Evolutionary conservation across 2,888 invertebrate genomes (phyloP).

Genomic region (Oscheius myriophilus): DNA sequence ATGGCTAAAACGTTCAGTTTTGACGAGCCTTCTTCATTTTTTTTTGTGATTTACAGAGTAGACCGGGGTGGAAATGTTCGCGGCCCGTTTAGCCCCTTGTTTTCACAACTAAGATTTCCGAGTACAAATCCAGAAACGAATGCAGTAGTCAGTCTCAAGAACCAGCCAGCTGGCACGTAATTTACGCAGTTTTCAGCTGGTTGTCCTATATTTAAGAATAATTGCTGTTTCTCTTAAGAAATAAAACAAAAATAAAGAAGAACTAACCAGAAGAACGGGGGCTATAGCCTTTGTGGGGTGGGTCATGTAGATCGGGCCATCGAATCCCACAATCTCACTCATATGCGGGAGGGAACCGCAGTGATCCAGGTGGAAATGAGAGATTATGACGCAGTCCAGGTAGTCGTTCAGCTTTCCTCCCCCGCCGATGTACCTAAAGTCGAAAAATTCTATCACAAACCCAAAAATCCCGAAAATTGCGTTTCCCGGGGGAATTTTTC

Average conservation of each 20-base stretch:
- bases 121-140: too few relatives aligned
- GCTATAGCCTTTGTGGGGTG: constrained; percentile 99
- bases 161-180: too few relatives aligned
- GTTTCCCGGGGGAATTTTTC: too few relatives aligned
- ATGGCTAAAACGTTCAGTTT: neutral
- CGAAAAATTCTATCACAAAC: neutral
- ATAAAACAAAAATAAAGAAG: neutral
- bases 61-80: too few relatives aligned
- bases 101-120: too few relatives aligned
- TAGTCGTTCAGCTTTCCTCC: constrained; percentile 88
- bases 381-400: constrained; percentile 89
- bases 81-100: too few relatives aligned
- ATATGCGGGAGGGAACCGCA: constrained; percentile 89
- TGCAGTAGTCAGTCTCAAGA: too few relatives aligned
- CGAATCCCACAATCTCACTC: constrained; percentile 91
- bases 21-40: neutral
- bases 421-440: constrained; percentile 58
- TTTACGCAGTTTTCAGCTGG: too few relatives aligned
- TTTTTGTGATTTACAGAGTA: too few relatives aligned
- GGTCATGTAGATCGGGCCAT: constrained; percentile 99
- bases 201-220: too few relatives aligned
- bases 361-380: constrained; percentile 98
- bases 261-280: constrained; percentile 88
- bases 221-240: neutral
- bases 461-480: neutral